Evolutionary conservation across 2,888 invertebrate species (phyloP).

Genomic region (Polymixis lichenea): DNA sequence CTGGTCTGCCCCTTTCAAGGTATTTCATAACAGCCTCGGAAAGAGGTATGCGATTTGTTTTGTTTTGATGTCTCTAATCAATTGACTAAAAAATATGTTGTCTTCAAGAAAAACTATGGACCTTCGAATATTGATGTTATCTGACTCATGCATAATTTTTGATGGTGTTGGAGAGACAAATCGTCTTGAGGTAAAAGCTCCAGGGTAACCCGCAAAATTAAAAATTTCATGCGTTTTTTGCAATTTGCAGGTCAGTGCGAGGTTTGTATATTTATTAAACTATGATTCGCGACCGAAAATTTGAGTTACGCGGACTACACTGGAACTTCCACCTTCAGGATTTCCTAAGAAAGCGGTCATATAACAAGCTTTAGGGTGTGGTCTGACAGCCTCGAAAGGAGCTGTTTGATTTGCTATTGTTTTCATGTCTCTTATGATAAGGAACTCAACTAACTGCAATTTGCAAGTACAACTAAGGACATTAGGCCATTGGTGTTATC

Average conservation of each 20-base stretch:
- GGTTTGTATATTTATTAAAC: no score
- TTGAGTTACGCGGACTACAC: no score
- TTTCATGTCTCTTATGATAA: not conserved
- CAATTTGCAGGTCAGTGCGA: no score
- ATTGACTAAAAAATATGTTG: not conserved
- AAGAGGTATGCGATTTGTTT: not conserved
- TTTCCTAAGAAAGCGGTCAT: not conserved
- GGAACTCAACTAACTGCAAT: not conserved
- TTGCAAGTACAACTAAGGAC: slow-evolving; percentile 19
- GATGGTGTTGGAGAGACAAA: not conserved
- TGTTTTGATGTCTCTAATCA: not conserved
- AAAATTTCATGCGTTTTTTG: no score
- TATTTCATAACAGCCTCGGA: not conserved
- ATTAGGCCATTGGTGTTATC: slow-evolving; percentile 27
- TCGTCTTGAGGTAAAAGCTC: no score
- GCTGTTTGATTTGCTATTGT: not conserved
- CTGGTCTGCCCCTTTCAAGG: not conserved
- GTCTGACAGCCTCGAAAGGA: not conserved
- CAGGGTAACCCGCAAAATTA: no score
- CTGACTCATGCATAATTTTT: not conserved
- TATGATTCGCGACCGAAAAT: no score
- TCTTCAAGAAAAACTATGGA: slow-evolving; percentile 21
- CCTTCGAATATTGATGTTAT: slow-evolving; percentile 34
- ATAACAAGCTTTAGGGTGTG: no score
- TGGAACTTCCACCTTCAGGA: not conserved